phyloP scores from a whole-genome alignment of 2,888 invertebrate species.

The Vanessa cardui region DNA sequence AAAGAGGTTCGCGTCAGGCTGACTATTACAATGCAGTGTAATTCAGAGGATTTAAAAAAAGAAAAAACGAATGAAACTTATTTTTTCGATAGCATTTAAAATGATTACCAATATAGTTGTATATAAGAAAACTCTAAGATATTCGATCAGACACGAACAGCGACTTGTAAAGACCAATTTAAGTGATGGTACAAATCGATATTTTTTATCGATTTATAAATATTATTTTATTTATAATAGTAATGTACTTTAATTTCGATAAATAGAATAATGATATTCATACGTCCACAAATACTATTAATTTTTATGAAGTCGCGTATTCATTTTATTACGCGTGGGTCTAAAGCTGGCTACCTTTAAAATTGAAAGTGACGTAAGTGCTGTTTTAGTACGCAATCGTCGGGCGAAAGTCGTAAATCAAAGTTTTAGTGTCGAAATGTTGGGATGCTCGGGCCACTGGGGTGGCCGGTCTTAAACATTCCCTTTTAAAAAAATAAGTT shows the following conservation, averaged over 20 bases:
- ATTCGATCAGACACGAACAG: too few relatives aligned
- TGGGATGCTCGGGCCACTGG: constrained; percentile 80
- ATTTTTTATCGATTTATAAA: too few relatives aligned
- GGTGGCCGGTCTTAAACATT: constrained; percentile 71
- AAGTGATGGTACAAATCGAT: too few relatives aligned
- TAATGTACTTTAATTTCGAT: not conserved
- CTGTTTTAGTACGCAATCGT: constrained; percentile 82
- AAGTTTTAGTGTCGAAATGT: constrained; percentile 82
- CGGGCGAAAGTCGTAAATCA: constrained; percentile 79
- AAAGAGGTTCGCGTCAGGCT: constrained; percentile 71
- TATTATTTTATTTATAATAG: not conserved
- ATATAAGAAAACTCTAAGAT: too few relatives aligned
- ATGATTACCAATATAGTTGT: too few relatives aligned
- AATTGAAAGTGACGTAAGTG: constrained; percentile 83
- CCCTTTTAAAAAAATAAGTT: constrained; percentile 60
- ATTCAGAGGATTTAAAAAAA: constrained; percentile 5
- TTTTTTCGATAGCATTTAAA: too few relatives aligned
- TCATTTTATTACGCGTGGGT: constrained; percentile 55
- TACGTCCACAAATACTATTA: constrained; percentile 26
- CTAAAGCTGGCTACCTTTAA: constrained; percentile 70
- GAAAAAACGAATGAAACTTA: too few relatives aligned
- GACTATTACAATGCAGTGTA: constrained; percentile 53
- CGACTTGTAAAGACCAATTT: too few relatives aligned
- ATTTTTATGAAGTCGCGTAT: constrained; percentile 39
- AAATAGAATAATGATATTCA: constrained; percentile 11